Conservation (phyloP, 2,888 invertebrate genomes). For the Eupithecia centaureata region DNA sequence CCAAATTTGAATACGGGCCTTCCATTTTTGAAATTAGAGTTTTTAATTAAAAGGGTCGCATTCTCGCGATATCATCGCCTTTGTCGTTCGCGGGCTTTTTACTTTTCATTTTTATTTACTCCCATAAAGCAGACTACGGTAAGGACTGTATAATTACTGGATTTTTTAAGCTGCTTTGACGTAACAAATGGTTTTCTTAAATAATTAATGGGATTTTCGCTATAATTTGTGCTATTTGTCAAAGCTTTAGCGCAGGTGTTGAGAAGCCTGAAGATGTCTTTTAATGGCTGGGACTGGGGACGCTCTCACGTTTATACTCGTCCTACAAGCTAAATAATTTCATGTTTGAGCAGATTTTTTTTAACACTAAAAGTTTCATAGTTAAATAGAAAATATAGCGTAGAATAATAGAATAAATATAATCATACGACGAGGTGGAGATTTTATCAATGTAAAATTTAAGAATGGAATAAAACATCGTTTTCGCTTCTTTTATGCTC, state of each 20-base stretch:
- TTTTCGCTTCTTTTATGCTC: not conserved
- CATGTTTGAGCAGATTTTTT: not conserved
- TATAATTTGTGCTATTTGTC: slow-evolving; percentile 31
- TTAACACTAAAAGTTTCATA: too few species aligned
- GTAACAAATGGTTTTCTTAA: slow-evolving; percentile 27
- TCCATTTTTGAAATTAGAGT: slow-evolving; percentile 61
- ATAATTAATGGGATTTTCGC: slow-evolving; percentile 30
- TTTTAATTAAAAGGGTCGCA: slow-evolving; percentile 62
- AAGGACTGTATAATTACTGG: slow-evolving; percentile 45
- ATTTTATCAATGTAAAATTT: not conserved
- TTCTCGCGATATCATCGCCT: slow-evolving; percentile 58
- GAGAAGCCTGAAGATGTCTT: slow-evolving; percentile 13
- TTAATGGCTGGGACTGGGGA: not conserved
- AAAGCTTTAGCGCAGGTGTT: slow-evolving; percentile 27
- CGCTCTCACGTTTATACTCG: not conserved
- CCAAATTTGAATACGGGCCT: slow-evolving; percentile 47
- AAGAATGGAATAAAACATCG: not conserved
- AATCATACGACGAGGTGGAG: not conserved
- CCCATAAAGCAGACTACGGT: slow-evolving; percentile 43
- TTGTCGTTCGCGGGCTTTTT: slow-evolving; percentile 52
- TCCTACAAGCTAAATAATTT: not conserved
- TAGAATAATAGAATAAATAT: not conserved
- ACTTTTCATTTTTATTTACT: slow-evolving; percentile 44
- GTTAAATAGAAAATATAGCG: not conserved
- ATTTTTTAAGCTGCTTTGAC: slow-evolving; percentile 33